A percentile compares a stretch with the other conserved stretches of the same genome.
Evolutionary conservation across 2,797 vertebrate species (phyloP).

Genomic region (Parauchenoglanis punctatus): DNA sequence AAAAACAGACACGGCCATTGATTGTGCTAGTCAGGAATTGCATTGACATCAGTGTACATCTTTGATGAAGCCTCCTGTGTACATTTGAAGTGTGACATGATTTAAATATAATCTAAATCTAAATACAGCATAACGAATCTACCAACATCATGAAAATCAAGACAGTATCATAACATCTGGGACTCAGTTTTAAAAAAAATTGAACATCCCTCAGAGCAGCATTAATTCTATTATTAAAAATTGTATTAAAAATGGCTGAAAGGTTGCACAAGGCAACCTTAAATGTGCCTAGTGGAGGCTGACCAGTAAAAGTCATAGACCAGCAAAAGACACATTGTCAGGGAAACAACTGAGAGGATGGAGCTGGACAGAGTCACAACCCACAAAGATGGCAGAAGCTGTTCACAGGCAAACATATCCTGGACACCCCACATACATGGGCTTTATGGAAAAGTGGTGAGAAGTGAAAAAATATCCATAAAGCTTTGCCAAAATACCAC

Average conservation of each 20-base stretch:
- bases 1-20: not conserved
- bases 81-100: not conserved
- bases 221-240: not conserved
- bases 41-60: not conserved
- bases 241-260: no score
- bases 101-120: not conserved
- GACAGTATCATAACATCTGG: not conserved
- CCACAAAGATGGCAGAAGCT: not conserved
- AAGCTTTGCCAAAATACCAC: not conserved
- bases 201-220: not conserved
- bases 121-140: not conserved
- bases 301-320: not conserved
- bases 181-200: no score
- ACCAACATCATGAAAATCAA: not conserved
- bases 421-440: not conserved
- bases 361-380: not conserved
- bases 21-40: not conserved
- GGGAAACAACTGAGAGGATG: not conserved
- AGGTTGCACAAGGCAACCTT: not conserved
- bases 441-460: not conserved
- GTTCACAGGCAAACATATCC: not conserved
- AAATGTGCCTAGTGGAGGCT: not conserved
- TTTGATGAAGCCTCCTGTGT: not conserved
- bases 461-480: not conserved
- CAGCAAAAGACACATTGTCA: not conserved